Conservation (phyloP, 2,888 invertebrate genomes). For the Stenchaetothrips biformis region DNA sequence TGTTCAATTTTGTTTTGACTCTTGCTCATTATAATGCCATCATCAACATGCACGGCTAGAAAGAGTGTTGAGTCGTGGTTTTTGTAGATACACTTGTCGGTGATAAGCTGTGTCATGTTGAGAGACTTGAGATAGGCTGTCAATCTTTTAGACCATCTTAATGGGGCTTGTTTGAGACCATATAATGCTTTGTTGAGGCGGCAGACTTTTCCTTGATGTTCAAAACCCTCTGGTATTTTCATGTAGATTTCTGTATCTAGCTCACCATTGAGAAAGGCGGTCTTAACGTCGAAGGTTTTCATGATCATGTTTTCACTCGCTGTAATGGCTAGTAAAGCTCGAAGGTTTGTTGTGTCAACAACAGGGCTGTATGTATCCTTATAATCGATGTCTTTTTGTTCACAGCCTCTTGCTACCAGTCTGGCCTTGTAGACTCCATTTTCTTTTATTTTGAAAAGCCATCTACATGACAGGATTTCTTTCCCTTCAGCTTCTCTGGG, state of each 20-base stretch:
- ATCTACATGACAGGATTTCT: not conserved
- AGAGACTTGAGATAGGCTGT: not conserved
- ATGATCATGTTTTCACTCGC: slow-evolving; percentile 31
- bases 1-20: slow-evolving; percentile 29
- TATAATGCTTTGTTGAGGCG: slow-evolving; percentile 30
- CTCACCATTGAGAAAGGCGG: slow-evolving; percentile 32
- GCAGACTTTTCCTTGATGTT: slow-evolving; percentile 26
- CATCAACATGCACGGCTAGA: slow-evolving; percentile 37
- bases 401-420: slow-evolving; percentile 39
- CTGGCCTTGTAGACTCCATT: slow-evolving; percentile 38
- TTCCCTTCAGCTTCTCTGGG: not conserved
- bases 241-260: slow-evolving; percentile 30
- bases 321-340: slow-evolving; percentile 35
- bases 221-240: slow-evolving; percentile 28
- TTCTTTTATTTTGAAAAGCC: slow-evolving; percentile 20
- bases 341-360: slow-evolving; percentile 34
- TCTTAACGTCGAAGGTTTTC: slow-evolving; percentile 31
- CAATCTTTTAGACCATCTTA: slow-evolving; percentile 12
- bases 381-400: slow-evolving; percentile 38
- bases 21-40: slow-evolving; percentile 32
- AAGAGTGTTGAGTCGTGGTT: no score
- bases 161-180: slow-evolving; percentile 30
- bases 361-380: slow-evolving; percentile 32
- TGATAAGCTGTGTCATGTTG: not conserved
- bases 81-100: slow-evolving; percentile 18